Percentiles rank a stretch among this genome's conserved stretches.
phyloP scores from a whole-genome alignment of 2,888 invertebrate genomes.

The Blera fallax region DNA sequence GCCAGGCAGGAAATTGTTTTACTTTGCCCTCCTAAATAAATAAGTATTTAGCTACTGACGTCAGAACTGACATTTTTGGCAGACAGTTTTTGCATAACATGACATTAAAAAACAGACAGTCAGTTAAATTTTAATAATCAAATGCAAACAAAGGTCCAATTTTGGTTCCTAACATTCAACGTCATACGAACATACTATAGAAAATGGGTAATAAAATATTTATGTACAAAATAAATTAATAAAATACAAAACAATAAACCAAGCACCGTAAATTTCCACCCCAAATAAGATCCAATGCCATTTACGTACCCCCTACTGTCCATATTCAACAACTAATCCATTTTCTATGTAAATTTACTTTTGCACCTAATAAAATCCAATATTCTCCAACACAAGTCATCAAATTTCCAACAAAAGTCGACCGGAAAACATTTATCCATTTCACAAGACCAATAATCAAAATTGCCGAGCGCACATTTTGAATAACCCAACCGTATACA shows the following conservation, averaged over 20 bases:
- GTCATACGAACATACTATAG: not conserved
- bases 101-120: not conserved
- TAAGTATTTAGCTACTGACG: not conserved
- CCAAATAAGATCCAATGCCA: not conserved
- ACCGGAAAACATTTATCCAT: conserved; percentile 38
- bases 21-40: too few species aligned
- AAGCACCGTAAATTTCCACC: not conserved
- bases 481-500: conserved; percentile 1
- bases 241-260: not conserved
- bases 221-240: not conserved
- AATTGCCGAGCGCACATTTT: conserved; percentile 11
- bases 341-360: conserved; percentile 44
- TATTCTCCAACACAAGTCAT: conserved; percentile 6
- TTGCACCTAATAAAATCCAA: conserved; percentile 15
- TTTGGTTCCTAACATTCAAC: not conserved
- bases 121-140: not conserved
- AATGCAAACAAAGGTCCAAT: not conserved
- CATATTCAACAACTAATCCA: conserved; percentile 22
- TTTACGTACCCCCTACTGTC: not conserved
- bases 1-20: too few species aligned
- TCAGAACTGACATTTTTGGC: not conserved
- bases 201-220: not conserved
- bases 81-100: not conserved
- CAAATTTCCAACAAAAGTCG: conserved; percentile 12
- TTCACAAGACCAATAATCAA: conserved; percentile 5